Base-by-base conservation (phyloP, 1,140 invertebrate species). In the Brachionus koreanus region DNA sequence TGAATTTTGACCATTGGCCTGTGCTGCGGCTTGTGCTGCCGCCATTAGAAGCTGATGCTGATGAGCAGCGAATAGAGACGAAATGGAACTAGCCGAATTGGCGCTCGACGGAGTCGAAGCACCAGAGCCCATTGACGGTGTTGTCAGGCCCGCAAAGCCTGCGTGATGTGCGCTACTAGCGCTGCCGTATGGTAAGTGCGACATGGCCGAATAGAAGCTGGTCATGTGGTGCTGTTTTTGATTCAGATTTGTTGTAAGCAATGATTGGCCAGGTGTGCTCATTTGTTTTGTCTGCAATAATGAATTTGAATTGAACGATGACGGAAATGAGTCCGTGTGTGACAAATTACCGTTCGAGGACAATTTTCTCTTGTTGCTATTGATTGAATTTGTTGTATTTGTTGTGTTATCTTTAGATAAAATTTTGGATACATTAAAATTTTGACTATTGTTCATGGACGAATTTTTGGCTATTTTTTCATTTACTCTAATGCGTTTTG, bases 1-100 rank as follows among this genome's bases (percentile, higher is more conserved):
- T 6, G 76, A 9, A 12, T 79, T 79, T 23, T 57, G 61, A 12
- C 49, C 61, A 25, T 16, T n/a, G 6, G 76, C 76, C n/a, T 57
- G 49, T 5, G 76, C 76, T 29, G 76, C 76, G 33, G 76, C 76
- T 23, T 57, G 49, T 5, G 76, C 76, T 13, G 76, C 76, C 12
- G 76, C 76, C 49, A 79, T 61, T 0, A 79, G 10, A 9, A 79
- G 57, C 39, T 79, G 76, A n/a, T 79, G 76, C 19, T 79, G 76
- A 23, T 57, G 76, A 19, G n/a, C 19, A 19, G 76, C 76, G 23
- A 65, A 61, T 16, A 65, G 10, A 9, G 76, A 61, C 23, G 33
- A 52, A 5, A 77, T 77, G 75, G 76, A 79, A 6, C 7, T 13
- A 4, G 76, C 9, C 46, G 76, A 79, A 37, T 12, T 35, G 46